A percentile compares a stretch with the other conserved stretches of the same genome.
Conservation (phyloP, 2,113 vertebrate species). For the Epinephelus lanceolatus region DNA sequence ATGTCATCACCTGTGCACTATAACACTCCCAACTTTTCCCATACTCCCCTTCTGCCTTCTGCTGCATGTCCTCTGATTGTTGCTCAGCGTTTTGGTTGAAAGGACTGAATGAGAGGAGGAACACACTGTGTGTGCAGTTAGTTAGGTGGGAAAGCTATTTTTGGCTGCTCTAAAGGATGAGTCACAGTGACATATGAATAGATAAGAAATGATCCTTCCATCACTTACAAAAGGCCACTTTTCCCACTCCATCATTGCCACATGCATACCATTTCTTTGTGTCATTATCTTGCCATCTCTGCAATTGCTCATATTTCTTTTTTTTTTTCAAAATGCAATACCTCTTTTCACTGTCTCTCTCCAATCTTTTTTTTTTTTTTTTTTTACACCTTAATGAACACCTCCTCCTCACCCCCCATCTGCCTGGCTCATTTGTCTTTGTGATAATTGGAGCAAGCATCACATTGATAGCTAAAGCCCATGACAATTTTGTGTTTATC, state of each 20-base stretch:
- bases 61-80: constrained; percentile 36
- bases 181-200: constrained; percentile 61
- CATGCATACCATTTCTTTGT: constrained; percentile 23
- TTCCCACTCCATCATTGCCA: constrained; percentile 1
- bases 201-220: constrained; percentile 55
- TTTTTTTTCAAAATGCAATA: background rate
- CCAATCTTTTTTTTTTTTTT: background rate
- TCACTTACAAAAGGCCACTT: constrained; percentile 51
- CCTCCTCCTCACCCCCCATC: background rate
- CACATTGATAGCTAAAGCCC: constrained; percentile 45
- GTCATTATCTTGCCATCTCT: constrained; percentile 36
- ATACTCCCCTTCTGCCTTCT: background rate
- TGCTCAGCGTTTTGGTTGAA: constrained; percentile 27
- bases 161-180: constrained; percentile 66
- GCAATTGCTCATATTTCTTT: constrained; percentile 2
- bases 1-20: background rate
- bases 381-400: constrained; percentile 42
- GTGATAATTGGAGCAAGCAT: constrained; percentile 55
- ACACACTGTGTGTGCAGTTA: constrained; percentile 25
- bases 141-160: constrained; percentile 61
- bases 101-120: constrained; percentile 50
- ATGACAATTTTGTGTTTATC: constrained; percentile 58
- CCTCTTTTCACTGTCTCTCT: constrained; percentile 9
- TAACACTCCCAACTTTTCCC: background rate
- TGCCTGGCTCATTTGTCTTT: constrained; percentile 58